Percentiles rank a stretch among this genome's conserved stretches.
Evolutionary conservation across 2,888 invertebrate genomes (phyloP).

Genomic region (Lasius fuliginosus): DNA sequence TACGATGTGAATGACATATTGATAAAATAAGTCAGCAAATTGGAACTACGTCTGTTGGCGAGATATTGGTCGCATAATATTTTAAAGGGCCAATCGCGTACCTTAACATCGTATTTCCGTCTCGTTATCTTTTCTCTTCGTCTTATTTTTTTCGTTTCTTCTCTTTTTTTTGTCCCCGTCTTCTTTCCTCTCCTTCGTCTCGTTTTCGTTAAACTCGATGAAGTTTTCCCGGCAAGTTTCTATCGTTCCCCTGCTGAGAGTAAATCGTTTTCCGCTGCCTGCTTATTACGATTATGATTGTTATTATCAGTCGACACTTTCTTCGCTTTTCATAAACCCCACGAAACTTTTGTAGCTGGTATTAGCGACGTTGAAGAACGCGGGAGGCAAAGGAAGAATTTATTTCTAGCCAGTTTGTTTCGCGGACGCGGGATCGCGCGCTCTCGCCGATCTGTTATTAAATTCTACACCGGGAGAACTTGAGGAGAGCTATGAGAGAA

Average conservation of each 20-base stretch:
- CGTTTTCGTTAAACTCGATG: slow-evolving; percentile 44
- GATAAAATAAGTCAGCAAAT: slow-evolving; percentile 28
- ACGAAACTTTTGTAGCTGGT: slow-evolving; percentile 54
- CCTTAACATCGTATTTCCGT: slow-evolving; percentile 34
- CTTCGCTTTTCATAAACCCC: slow-evolving; percentile 60
- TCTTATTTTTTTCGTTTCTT: not conserved
- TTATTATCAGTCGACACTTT: slow-evolving; percentile 65
- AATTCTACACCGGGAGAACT: slow-evolving; percentile 38
- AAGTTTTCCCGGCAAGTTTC: slow-evolving; percentile 64
- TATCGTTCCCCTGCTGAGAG: slow-evolving; percentile 44
- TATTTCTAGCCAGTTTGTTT: slow-evolving; percentile 47
- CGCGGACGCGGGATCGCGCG: slow-evolving; percentile 1
- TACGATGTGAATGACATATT: slow-evolving; percentile 16
- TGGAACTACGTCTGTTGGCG: slow-evolving; percentile 3
- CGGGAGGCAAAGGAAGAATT: slow-evolving; percentile 32
- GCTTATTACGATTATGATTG: slow-evolving; percentile 75
- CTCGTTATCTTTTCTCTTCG: slow-evolving; percentile 9
- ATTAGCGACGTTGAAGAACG: slow-evolving; percentile 43
- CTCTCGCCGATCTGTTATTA: slow-evolving; percentile 40
- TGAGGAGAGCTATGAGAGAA: slow-evolving; percentile 6
- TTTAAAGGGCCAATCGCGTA: slow-evolving; percentile 14
- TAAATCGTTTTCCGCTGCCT: slow-evolving; percentile 68
- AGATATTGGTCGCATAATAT: slow-evolving; percentile 30
- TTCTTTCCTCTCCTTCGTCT: slow-evolving; percentile 12
- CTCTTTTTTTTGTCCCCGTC: not conserved